phyloP scores from a whole-genome alignment of 2,888 invertebrate genomes.

The Hirtodrosophila alboralis region DNA sequence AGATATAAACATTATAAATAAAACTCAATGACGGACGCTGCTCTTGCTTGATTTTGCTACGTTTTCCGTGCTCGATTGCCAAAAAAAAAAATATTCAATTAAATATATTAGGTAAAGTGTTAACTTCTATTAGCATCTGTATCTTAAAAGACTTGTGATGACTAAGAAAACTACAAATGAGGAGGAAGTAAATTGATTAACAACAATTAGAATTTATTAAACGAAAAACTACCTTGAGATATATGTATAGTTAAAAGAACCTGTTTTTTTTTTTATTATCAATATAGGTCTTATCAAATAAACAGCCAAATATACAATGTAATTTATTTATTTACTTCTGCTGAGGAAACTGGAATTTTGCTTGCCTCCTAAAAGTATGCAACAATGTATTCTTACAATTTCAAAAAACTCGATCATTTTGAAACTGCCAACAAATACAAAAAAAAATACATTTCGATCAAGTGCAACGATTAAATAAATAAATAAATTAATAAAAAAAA shows the following conservation, averaged over 20 bases:
- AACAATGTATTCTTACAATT: no score
- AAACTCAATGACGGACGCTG: constrained; percentile 59
- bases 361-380: constrained; percentile 36
- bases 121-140: constrained; percentile 26
- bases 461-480: no score
- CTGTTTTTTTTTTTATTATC: constrained; percentile 9
- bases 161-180: not conserved
- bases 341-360: constrained; percentile 3
- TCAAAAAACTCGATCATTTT: no score
- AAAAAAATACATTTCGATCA: no score
- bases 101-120: constrained; percentile 9
- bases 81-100: constrained; percentile 35
- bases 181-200: constrained; percentile 14
- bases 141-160: constrained; percentile 7
- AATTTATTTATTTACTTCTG: not conserved
- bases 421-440: no score
- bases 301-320: not conserved
- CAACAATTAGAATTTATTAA: constrained; percentile 15
- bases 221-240: constrained; percentile 14
- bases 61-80: constrained; percentile 65
- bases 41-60: constrained; percentile 50
- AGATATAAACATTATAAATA: constrained; percentile 51
- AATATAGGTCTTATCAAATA: constrained; percentile 21
- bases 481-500: no score
- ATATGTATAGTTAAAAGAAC: constrained; percentile 11